These are phyloP conservation scores for Molossus molossus DNA, from an alignment of 2,797 vertebrate species.

Conservation along the genomic window DNA sequence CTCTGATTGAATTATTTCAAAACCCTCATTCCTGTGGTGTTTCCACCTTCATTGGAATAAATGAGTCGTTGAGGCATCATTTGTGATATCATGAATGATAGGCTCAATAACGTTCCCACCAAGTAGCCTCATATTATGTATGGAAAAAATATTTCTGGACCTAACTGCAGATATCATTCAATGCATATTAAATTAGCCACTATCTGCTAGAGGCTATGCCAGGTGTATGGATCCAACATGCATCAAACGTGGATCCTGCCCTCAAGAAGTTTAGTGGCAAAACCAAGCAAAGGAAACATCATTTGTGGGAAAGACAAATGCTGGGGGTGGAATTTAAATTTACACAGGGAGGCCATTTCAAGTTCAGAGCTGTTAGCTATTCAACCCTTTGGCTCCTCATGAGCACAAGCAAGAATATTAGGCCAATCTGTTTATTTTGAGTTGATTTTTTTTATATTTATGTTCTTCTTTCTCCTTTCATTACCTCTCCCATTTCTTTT, in stretches of 20 bases:
- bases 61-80: not conserved
- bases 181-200: not conserved
- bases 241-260: not conserved
- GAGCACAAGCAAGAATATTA: not conserved
- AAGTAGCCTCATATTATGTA: not conserved
- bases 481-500: not conserved
- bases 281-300: not conserved
- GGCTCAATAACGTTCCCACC: not conserved
- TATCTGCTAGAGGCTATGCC: not conserved
- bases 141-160: not conserved
- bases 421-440: not conserved
- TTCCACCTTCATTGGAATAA: constrained; percentile 5
- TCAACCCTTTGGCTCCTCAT: not conserved
- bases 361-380: not conserved
- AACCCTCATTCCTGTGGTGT: not conserved
- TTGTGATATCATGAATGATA: constrained; percentile 11
- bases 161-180: not conserved
- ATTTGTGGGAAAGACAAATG: not conserved
- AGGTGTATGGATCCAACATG: not conserved
- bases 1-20: constrained; percentile 41
- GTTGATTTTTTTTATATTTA: not conserved
- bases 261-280: not conserved
- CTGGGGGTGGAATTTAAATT: not conserved
- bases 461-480: not conserved
- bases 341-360: not conserved